Percentiles rank a stretch among this genome's conserved stretches.
Evolutionary conservation across 2,797 vertebrate species (phyloP).

Genomic region (Myoxocephalus aenaeus): DNA sequence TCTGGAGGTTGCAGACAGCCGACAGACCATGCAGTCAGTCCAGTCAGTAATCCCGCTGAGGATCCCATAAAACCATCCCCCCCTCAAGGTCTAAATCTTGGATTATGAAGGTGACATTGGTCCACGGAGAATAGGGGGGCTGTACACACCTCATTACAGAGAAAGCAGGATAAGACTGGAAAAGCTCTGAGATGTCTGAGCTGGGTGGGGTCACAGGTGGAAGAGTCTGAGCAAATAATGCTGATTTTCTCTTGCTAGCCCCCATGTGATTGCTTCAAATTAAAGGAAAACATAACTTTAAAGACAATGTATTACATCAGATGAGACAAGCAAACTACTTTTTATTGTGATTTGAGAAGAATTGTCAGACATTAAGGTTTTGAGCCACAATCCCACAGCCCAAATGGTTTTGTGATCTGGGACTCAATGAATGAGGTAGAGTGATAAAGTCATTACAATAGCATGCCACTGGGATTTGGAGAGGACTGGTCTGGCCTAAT

Average conservation of each 20-base stretch:
- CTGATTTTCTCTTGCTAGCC: constrained; percentile 14
- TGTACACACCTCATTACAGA: constrained; percentile 66
- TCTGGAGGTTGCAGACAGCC: constrained; percentile 67
- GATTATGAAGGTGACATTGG: constrained; percentile 74
- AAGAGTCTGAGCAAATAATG: constrained; percentile 13
- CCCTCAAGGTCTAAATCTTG: constrained; percentile 56
- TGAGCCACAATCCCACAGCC: not conserved
- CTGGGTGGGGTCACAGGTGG: constrained; percentile 45
- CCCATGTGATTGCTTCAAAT: not conserved
- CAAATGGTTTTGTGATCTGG: constrained; percentile 28
- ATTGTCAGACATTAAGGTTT: constrained; percentile 1
- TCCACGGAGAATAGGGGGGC: constrained; percentile 58
- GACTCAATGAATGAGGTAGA: constrained; percentile 24
- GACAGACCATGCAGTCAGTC: constrained; percentile 71
- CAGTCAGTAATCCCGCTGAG: constrained; percentile 66
- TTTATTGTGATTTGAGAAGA: constrained; percentile 2
- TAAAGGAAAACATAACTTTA: not conserved
- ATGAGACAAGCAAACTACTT: not conserved
- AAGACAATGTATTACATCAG: not conserved
- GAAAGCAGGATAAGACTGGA: constrained; percentile 73
- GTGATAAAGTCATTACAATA: constrained; percentile 61
- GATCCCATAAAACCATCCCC: constrained; percentile 31
- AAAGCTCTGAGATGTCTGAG: constrained; percentile 61
- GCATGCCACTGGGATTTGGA: constrained; percentile 62
- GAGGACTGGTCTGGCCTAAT: constrained; percentile 63